Conservation (phyloP, 2,888 invertebrate genomes). For the Cryptocephalus primarius region DNA sequence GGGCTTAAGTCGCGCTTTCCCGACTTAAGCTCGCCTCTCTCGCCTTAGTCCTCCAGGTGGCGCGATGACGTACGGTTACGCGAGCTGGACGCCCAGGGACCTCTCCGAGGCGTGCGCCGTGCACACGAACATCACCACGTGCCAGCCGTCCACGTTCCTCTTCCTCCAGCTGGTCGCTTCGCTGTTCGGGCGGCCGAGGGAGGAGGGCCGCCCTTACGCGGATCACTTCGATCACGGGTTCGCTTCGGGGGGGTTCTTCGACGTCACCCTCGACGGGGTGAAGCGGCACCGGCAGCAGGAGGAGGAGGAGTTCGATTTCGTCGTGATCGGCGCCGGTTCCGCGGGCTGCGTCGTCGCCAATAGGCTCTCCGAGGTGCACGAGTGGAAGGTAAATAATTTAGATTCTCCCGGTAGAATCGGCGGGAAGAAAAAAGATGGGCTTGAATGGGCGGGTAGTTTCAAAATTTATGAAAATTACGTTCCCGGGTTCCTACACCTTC, state of each 20-base stretch:
- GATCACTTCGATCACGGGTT: neutral
- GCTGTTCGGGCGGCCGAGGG: constrained; percentile 38
- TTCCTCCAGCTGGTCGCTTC: constrained; percentile 47
- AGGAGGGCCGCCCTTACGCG: neutral
- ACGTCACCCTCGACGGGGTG: neutral
- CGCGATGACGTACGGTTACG: too few species aligned
- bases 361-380: constrained; percentile 48
- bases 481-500: too few species aligned
- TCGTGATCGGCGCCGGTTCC: constrained; percentile 55
- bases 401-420: too few species aligned
- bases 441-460: too few species aligned
- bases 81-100: constrained; percentile 47
- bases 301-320: constrained; percentile 40
- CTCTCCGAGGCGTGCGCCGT: constrained; percentile 44
- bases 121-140: constrained; percentile 45
- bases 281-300: constrained; percentile 1
- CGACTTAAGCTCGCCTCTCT: too few species aligned
- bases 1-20: too few species aligned
- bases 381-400: constrained; percentile 43
- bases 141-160: constrained; percentile 46
- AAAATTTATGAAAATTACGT: too few species aligned
- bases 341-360: constrained; percentile 59
- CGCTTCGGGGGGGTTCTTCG: neutral
- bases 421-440: too few species aligned
- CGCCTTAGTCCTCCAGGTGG: too few species aligned